Percentiles rank a stretch among this genome's conserved stretches.
These are phyloP conservation scores for Polypedilum vanderplanki DNA, from an alignment of 1,140 invertebrate genomes.

Conservation along the genomic window DNA sequence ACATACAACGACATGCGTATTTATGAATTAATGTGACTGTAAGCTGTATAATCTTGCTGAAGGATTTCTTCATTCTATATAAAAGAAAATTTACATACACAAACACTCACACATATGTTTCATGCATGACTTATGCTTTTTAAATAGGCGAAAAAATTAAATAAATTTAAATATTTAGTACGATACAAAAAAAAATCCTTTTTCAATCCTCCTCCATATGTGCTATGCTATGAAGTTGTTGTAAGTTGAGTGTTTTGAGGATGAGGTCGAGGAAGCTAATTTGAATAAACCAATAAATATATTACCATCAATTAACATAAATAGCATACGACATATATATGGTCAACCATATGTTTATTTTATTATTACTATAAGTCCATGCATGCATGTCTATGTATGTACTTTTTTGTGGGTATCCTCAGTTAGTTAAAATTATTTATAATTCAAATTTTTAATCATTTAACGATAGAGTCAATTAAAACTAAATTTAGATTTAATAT, in stretches of 20 bases:
- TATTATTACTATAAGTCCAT: neutral
- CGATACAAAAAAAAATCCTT: neutral
- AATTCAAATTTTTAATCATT: too few relatives aligned
- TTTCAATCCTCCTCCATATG: neutral
- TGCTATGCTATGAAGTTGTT: too few relatives aligned
- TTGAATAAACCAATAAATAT: slow-evolving; percentile 28
- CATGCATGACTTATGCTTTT: slow-evolving; percentile 18
- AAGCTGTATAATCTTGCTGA: neutral
- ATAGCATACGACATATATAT: neutral
- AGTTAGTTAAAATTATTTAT: too few relatives aligned
- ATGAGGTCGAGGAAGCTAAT: slow-evolving; percentile 5
- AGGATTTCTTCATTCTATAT: neutral
- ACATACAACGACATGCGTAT: neutral
- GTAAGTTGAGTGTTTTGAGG: too few relatives aligned
- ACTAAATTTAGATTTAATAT: too few relatives aligned
- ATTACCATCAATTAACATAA: slow-evolving; percentile 27
- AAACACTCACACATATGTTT: neutral
- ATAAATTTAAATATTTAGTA: too few relatives aligned
- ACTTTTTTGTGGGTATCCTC: neutral
- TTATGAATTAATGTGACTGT: slow-evolving; percentile 5
- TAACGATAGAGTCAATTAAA: too few relatives aligned
- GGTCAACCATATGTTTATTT: slow-evolving; percentile 27
- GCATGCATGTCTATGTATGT: neutral
- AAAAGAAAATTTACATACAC: neutral
- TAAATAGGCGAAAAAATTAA: neutral